Conservation (phyloP, 2,113 vertebrate species). For the Eira barbara region DNA sequence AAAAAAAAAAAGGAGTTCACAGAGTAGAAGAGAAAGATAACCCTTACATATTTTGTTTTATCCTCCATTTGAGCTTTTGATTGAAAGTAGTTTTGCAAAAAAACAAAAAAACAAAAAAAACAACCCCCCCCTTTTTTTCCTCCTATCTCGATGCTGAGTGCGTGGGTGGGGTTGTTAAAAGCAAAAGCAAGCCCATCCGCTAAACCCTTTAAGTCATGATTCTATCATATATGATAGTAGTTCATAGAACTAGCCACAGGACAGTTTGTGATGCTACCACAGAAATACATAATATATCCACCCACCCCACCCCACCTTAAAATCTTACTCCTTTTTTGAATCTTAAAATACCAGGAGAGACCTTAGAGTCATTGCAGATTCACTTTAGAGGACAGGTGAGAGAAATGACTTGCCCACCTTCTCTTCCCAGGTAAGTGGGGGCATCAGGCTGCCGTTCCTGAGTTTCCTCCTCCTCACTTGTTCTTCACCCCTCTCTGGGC, state of each 20-base stretch:
- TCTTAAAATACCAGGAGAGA: not conserved
- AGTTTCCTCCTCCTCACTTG: not conserved
- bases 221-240: not conserved
- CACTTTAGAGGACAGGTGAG: not conserved
- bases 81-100: not conserved
- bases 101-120: not conserved
- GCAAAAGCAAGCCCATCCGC: not conserved
- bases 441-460: rapidly evolving
- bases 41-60: not conserved
- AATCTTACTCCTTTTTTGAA: not conserved
- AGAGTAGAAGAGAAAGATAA: not conserved
- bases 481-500: rapidly evolving
- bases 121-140: no score
- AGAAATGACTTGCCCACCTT: no score
- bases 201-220: not conserved
- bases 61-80: not conserved
- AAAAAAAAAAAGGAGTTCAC: not conserved
- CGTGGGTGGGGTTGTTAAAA: not conserved
- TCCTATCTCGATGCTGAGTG: not conserved
- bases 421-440: not conserved
- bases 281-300: not conserved
- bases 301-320: not conserved
- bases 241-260: not conserved
- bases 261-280: not conserved
- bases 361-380: not conserved